phyloP scores from a whole-genome alignment of 2,888 invertebrate genomes.

The Caprella mutica region DNA sequence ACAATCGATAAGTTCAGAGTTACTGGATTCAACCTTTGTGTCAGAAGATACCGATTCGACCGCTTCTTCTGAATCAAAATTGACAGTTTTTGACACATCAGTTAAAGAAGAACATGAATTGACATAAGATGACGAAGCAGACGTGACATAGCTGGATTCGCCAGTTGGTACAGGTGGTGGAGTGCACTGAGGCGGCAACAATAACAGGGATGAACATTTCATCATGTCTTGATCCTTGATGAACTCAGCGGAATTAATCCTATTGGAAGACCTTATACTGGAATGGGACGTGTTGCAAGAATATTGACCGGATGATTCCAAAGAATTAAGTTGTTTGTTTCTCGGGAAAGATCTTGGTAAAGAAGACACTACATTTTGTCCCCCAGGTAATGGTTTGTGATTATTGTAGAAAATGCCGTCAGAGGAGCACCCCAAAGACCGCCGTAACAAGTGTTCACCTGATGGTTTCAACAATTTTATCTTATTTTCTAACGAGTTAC shows the following conservation, averaged over 20 bases:
- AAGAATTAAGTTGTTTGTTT: too few species aligned
- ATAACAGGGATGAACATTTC: neutral
- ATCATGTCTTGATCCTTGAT: conserved; percentile 11
- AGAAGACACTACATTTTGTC: too few species aligned
- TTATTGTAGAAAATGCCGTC: too few species aligned
- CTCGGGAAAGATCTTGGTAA: too few species aligned
- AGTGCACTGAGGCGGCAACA: conserved; percentile 15
- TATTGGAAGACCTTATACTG: conserved; percentile 23
- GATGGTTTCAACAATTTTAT: neutral
- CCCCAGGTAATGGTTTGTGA: too few species aligned
- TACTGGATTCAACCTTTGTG: too few species aligned
- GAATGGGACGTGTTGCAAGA: conserved; percentile 30
- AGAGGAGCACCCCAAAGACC: conserved; percentile 6
- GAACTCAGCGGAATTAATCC: neutral
- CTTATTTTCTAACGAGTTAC: neutral
- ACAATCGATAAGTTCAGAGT: too few species aligned
- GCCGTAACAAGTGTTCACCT: neutral
- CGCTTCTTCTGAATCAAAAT: neutral
- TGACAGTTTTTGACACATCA: neutral
- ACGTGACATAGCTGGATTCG: conserved; percentile 29
- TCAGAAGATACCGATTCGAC: too few species aligned
- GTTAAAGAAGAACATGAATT: conserved; percentile 25
- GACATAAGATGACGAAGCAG: conserved; percentile 22
- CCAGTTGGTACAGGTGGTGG: conserved; percentile 29
- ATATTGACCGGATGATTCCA: too few species aligned